Evolutionary conservation across 2,888 invertebrate species (phyloP).

Genomic region (Lathronympha strigana): DNA sequence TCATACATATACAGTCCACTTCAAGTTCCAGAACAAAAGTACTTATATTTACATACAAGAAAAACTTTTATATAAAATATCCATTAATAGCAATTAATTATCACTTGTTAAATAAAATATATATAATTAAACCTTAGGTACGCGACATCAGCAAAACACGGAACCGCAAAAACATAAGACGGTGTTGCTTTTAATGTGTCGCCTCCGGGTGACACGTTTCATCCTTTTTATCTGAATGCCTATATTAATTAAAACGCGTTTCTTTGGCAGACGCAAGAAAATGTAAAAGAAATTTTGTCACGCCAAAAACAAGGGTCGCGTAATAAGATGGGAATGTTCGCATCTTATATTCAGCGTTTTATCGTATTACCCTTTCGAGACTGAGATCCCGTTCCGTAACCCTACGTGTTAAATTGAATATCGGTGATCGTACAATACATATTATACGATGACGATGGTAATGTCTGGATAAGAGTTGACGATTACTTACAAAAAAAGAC

Average conservation of each 20-base stretch:
- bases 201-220: constrained; percentile 33
- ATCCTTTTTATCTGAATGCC: constrained; percentile 33
- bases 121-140: background rate
- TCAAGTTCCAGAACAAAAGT: too few species aligned
- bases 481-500: too few species aligned
- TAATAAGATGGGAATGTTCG: constrained; percentile 36
- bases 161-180: constrained; percentile 24
- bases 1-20: too few species aligned
- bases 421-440: too few species aligned
- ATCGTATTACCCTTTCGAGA: constrained; percentile 20
- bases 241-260: constrained; percentile 40
- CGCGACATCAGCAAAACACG: background rate
- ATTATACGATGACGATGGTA: too few species aligned
- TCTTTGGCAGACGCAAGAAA: constrained; percentile 30
- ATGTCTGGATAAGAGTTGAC: too few species aligned
- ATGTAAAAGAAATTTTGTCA: constrained; percentile 37
- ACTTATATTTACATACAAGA: too few species aligned
- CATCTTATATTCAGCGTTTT: constrained; percentile 31
- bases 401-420: background rate
- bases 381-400: constrained; percentile 1
- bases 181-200: constrained; percentile 24
- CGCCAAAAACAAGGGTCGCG: constrained; percentile 38
- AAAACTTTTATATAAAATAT: too few species aligned
- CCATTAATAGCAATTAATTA: background rate
- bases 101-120: background rate